Evolutionary conservation across 2,113 vertebrate genomes (phyloP).

Genomic region (Coregonus clupeaformis): DNA sequence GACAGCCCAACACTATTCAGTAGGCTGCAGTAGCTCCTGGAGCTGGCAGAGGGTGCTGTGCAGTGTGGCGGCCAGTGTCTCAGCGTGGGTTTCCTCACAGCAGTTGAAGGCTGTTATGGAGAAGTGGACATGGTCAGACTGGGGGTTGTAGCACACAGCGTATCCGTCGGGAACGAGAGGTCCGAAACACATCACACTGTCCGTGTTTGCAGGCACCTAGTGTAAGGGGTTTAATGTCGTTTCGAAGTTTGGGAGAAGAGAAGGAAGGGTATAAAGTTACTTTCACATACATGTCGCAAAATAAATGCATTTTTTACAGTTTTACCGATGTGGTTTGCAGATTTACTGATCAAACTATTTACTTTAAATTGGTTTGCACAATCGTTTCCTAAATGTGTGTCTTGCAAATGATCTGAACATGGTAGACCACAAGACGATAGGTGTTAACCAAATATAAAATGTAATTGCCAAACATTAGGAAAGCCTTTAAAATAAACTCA

Average conservation of each 20-base stretch:
- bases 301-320: neutral
- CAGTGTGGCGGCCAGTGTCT: constrained; percentile 69
- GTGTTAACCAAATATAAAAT: too few relatives aligned
- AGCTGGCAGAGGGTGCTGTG: constrained; percentile 70
- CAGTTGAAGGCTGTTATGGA: constrained; percentile 83
- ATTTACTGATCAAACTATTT: too few relatives aligned
- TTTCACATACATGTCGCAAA: neutral
- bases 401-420: too few relatives aligned
- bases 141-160: constrained; percentile 83
- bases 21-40: constrained; percentile 70
- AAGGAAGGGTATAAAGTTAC: neutral
- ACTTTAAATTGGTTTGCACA: too few relatives aligned
- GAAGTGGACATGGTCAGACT: constrained; percentile 77
- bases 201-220: constrained; percentile 77
- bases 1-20: constrained; percentile 44
- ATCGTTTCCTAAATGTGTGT: too few relatives aligned
- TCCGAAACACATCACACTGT: constrained; percentile 85
- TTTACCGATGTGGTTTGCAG: too few relatives aligned
- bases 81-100: constrained; percentile 80
- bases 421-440: too few relatives aligned
- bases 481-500: too few relatives aligned
- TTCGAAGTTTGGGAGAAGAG: neutral
- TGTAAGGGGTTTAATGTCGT: neutral
- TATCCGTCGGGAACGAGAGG: constrained; percentile 83
- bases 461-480: too few relatives aligned